Conservation (phyloP, 37 sponge, comb jelly and placozoan genomes). For the Cliona cf. orientalis region DNA sequence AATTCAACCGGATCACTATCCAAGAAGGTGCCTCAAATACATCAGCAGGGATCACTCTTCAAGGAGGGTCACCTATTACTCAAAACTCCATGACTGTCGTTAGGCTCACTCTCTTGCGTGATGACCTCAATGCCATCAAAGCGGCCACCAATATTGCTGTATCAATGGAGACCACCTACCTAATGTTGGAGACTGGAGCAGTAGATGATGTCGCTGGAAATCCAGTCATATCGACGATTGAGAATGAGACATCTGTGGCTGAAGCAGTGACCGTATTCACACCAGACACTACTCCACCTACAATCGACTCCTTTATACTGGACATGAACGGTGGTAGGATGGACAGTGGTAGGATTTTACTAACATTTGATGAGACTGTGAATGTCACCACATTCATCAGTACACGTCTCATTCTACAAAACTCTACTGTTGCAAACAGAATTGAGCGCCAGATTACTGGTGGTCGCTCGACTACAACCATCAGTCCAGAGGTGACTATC, state of each 20-base stretch:
- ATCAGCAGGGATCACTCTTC: constrained; percentile 29
- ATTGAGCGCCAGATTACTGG: constrained; percentile 19
- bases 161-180: constrained; percentile 32
- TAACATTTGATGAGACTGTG: constrained; percentile 79
- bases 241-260: constrained; percentile 30
- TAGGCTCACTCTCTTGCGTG: constrained; percentile 30
- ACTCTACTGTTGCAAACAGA: constrained; percentile 4
- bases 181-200: constrained; percentile 55
- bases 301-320: constrained; percentile 50
- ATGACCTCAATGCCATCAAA: constrained; percentile 82
- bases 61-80: constrained; percentile 17
- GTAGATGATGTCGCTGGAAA: constrained; percentile 65
- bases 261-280: constrained; percentile 36
- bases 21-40: constrained; percentile 22
- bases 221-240: constrained; percentile 30
- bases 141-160: constrained; percentile 56
- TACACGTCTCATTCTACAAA: constrained; percentile 57
- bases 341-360: constrained; percentile 3
- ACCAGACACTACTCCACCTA: constrained; percentile 66
- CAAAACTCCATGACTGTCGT: constrained; percentile 18
- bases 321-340: constrained; percentile 71
- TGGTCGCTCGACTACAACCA: constrained; percentile 29
- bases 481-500: constrained; percentile 17
- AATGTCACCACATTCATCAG: constrained; percentile 51
- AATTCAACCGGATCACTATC: constrained; percentile 16